Conservation (phyloP, 2,797 vertebrate genomes). For the Phalanger gymnotis region DNA sequence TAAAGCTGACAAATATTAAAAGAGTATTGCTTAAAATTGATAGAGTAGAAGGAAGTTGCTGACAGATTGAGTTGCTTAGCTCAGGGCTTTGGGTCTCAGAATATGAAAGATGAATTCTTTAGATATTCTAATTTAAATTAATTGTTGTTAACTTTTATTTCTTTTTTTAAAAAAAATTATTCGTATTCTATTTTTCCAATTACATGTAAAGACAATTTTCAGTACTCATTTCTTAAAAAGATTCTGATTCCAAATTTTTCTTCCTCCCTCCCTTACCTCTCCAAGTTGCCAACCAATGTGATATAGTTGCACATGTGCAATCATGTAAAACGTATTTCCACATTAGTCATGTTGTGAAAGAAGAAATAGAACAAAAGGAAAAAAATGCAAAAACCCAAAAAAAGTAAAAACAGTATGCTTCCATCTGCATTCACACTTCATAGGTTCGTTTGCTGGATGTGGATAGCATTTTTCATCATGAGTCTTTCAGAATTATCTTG, state of each 20-base stretch:
- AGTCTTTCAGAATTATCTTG: background rate
- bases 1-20: constrained; percentile 44
- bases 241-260: background rate
- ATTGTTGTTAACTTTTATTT: constrained; percentile 31
- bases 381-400: background rate
- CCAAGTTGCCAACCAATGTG: background rate
- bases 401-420: background rate
- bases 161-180: background rate
- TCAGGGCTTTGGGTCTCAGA: constrained; percentile 18
- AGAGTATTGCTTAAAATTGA: constrained; percentile 34
- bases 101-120: constrained; percentile 18
- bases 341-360: background rate
- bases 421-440: background rate
- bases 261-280: background rate
- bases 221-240: background rate
- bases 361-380: background rate
- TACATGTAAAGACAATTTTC: background rate
- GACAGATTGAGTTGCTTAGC: constrained; percentile 40
- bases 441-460: background rate
- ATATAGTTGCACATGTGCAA: background rate
- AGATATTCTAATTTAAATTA: constrained; percentile 44
- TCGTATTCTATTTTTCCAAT: background rate
- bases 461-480: background rate
- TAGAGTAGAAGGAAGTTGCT: constrained; percentile 32
- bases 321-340: background rate